These are phyloP conservation scores for Sebastes schlegelii DNA, from an alignment of 2,113 vertebrate species.

Conservation along the genomic window DNA sequence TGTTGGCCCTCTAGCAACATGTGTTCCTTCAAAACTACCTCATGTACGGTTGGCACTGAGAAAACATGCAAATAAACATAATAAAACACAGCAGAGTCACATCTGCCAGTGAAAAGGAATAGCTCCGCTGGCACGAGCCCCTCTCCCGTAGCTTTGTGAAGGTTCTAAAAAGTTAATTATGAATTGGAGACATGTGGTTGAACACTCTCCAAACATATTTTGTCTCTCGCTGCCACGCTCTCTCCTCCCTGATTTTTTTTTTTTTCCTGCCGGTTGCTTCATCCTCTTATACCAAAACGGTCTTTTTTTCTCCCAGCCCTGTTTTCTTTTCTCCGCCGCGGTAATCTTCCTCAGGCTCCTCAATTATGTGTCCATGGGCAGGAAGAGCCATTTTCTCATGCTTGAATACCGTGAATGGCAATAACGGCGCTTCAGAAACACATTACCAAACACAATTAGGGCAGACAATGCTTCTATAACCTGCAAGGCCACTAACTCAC, in stretches of 20 bases:
- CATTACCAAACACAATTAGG: constrained; percentile 83
- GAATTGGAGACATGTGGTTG: constrained; percentile 77
- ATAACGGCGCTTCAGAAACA: constrained; percentile 78
- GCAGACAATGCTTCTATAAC: constrained; percentile 73
- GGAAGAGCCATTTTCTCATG: constrained; percentile 76
- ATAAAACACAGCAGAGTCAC: constrained; percentile 75
- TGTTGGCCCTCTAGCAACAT: constrained; percentile 52
- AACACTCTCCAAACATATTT: constrained; percentile 76
- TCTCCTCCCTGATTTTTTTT: constrained; percentile 32
- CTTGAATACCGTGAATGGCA: constrained; percentile 84
- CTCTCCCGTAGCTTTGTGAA: constrained; percentile 69
- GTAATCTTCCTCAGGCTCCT: constrained; percentile 75
- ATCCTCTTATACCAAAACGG: constrained; percentile 22
- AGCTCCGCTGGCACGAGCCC: constrained; percentile 64
- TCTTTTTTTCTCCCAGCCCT: constrained; percentile 36
- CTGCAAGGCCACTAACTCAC: constrained; percentile 62
- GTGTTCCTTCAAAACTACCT: constrained; percentile 69
- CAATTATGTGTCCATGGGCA: constrained; percentile 76
- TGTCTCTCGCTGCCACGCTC: constrained; percentile 25
- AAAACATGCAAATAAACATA: constrained; percentile 81
- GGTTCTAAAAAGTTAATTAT: constrained; percentile 83
- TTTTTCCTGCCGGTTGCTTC: constrained; percentile 51
- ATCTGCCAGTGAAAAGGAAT: constrained; percentile 76
- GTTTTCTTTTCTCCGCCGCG: constrained; percentile 48
- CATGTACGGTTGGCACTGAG: constrained; percentile 47